phyloP scores from a whole-genome alignment of 1,140 invertebrate species.

The Brachionus angularis region DNA sequence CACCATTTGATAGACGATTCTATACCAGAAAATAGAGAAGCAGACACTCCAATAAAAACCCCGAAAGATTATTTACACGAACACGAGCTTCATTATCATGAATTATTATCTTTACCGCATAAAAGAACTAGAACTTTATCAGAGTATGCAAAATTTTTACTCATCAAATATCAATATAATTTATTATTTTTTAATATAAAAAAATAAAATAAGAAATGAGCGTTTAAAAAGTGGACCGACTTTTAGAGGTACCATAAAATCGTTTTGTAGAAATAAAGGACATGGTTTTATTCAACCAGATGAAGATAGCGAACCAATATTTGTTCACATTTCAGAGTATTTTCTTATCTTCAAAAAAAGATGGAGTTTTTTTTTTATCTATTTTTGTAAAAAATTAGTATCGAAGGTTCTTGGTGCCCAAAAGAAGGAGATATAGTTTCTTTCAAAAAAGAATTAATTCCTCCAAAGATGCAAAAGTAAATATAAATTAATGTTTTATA shows the following conservation, averaged over 20 bases:
- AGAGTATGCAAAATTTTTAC: neutral
- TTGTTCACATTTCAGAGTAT: conserved; percentile 44
- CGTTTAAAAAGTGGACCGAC: conserved; percentile 19
- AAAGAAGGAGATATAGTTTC: conserved; percentile 40
- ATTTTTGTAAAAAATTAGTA: neutral
- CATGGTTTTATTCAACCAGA: conserved; percentile 38
- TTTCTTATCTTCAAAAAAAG: neutral
- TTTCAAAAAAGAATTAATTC: conserved; percentile 30
- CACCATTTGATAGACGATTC: neutral
- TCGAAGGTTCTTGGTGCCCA: conserved; percentile 33
- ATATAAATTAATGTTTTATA: conserved; percentile 5
- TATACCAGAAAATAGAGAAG: conserved; percentile 24
- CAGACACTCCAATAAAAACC: conserved; percentile 1
- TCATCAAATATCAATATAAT: no score
- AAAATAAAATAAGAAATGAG: conserved; percentile 4
- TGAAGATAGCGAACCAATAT: conserved; percentile 6
- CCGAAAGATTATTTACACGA: conserved; percentile 10
- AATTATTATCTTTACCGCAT: neutral
- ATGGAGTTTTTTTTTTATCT: neutral
- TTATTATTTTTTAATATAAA: neutral
- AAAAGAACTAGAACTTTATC: conserved; percentile 26
- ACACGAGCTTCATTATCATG: conserved; percentile 2
- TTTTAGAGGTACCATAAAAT: conserved; percentile 26
- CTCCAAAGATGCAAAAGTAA: conserved; percentile 43
- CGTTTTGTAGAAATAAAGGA: conserved; percentile 41